Conservation (phyloP, 2,113 vertebrate genomes). For the Myrmophylax atrothorax region DNA sequence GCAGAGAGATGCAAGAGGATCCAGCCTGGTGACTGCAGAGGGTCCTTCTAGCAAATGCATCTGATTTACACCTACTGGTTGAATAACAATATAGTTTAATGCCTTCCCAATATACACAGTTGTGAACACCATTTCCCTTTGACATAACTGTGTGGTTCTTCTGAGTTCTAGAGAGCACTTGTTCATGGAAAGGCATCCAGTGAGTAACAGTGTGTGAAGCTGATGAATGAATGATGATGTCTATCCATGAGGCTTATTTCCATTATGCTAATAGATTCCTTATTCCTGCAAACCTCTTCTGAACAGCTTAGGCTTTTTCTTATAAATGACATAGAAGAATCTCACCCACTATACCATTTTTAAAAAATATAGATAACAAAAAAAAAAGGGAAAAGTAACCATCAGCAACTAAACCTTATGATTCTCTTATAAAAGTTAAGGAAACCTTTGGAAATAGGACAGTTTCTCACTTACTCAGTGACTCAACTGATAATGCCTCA, state of each 20-base stretch:
- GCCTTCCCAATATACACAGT: neutral
- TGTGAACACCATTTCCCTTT: neutral
- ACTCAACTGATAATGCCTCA: neutral
- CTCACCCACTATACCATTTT: neutral
- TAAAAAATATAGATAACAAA: too few species aligned
- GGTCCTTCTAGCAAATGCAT: neutral
- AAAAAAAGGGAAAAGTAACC: fast-evolving
- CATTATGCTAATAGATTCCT: neutral
- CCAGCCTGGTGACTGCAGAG: neutral
- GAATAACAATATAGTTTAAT: neutral
- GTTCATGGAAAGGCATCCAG: neutral
- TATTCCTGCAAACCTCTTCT: neutral
- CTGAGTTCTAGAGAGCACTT: neutral
- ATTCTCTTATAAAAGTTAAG: neutral
- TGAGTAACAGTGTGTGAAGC: neutral
- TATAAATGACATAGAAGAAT: neutral
- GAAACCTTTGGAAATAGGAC: neutral
- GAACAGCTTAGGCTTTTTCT: neutral
- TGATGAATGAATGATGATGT: neutral
- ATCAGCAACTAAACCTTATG: neutral
- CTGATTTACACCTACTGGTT: neutral
- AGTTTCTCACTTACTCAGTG: neutral
- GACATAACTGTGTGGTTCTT: neutral
- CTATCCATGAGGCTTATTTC: neutral
- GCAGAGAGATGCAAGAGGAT: neutral